phyloP scores from a whole-genome alignment of 2,113 vertebrate species.

The Zingel zingel region DNA sequence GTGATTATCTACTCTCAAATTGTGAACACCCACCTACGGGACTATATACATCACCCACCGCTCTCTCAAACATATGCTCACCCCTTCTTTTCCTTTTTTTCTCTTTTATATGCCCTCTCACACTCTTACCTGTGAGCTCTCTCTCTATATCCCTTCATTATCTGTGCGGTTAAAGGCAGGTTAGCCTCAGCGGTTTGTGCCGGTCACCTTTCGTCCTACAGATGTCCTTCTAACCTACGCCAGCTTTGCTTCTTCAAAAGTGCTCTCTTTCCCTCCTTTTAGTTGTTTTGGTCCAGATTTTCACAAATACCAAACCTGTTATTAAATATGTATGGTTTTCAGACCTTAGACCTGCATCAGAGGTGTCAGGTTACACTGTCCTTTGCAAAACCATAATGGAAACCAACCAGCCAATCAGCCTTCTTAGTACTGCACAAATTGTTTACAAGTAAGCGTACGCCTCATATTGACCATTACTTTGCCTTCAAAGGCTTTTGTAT shows the following conservation, averaged over 20 bases:
- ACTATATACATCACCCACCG: background rate
- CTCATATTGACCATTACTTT: background rate
- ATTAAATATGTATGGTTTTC: background rate
- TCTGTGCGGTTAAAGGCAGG: conserved; percentile 26
- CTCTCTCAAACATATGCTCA: background rate
- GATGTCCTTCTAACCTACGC: conserved; percentile 40
- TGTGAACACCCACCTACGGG: background rate
- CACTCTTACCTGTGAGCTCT: conserved; percentile 22
- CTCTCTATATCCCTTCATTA: conserved; percentile 46
- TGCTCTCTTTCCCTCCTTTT: background rate
- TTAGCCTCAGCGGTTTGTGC: conserved; percentile 45
- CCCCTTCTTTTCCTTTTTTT: background rate
- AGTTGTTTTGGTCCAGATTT: background rate
- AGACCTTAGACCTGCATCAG: background rate
- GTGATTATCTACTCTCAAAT: conserved; percentile 7
- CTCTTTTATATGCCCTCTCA: background rate
- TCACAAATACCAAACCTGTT: conserved; percentile 17
- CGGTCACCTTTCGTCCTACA: conserved; percentile 35
- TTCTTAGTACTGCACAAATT: background rate
- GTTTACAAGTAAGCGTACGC: background rate
- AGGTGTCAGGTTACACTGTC: background rate
- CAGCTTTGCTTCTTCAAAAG: conserved; percentile 3
- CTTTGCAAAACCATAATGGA: background rate
- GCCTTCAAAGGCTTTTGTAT: background rate
- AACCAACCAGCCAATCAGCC: background rate